These are phyloP conservation scores for Grantiella picta DNA, from an alignment of 2,113 vertebrate species.

Conservation along the genomic window DNA sequence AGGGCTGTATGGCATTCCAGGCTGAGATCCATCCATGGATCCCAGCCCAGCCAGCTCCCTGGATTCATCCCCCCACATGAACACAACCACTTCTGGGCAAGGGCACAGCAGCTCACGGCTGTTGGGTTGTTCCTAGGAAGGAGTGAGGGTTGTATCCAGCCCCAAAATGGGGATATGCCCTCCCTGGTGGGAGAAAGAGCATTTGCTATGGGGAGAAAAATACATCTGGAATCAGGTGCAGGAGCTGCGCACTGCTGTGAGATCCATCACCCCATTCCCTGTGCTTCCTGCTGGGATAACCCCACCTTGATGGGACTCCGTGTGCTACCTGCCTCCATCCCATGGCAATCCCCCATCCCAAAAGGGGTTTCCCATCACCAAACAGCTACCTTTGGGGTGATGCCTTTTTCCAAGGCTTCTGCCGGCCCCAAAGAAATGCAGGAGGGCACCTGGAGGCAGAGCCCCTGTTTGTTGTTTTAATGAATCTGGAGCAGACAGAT, in stretches of 20 bases:
- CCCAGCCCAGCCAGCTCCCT: not conserved
- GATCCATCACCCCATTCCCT: not conserved
- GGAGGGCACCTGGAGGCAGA: not conserved
- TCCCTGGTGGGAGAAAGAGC: not conserved
- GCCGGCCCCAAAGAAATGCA: not conserved
- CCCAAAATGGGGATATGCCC: not conserved
- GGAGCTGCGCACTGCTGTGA: rapidly evolving
- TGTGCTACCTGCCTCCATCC: rapidly evolving
- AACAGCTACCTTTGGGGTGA: not conserved
- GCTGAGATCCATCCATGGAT: not conserved
- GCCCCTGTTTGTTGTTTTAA: not conserved
- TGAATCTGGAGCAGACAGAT: not conserved
- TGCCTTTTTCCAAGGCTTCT: not conserved
- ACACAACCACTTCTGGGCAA: rapidly evolving
- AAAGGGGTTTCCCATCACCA: rapidly evolving
- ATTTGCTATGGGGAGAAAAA: not conserved
- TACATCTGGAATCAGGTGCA: not conserved
- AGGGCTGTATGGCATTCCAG: rapidly evolving
- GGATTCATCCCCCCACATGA: rapidly evolving
- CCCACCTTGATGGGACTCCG: rapidly evolving
- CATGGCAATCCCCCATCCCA: rapidly evolving
- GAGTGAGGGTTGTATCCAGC: rapidly evolving
- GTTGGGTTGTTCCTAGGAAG: not conserved
- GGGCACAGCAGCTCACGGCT: rapidly evolving
- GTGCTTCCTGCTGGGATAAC: not conserved